Evolutionary conservation across 2,113 vertebrate genomes (phyloP).

Genomic region (Columba janthina): DNA sequence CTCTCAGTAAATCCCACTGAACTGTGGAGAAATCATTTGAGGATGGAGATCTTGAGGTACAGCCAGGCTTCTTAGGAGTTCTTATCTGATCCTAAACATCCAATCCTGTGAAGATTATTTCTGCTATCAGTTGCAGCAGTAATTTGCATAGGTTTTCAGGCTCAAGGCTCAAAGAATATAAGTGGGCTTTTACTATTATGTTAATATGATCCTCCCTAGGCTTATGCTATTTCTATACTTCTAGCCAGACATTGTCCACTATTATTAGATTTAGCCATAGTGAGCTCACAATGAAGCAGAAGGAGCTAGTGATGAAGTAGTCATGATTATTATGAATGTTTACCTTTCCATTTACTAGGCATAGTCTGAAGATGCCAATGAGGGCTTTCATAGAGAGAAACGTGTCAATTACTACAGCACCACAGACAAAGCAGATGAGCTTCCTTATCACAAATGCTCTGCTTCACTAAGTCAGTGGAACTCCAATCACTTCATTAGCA

Average conservation of each 20-base stretch:
- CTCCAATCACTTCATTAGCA: neutral
- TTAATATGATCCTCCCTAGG: neutral
- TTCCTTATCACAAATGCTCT: neutral
- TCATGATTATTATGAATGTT: neutral
- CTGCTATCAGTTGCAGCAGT: neutral
- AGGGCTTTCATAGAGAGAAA: neutral
- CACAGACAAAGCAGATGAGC: neutral
- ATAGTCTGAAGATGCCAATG: neutral
- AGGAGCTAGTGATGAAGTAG: neutral
- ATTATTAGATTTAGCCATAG: neutral
- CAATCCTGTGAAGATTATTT: neutral
- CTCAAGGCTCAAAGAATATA: neutral
- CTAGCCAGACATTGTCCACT: neutral
- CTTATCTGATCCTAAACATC: neutral
- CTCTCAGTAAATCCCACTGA: neutral
- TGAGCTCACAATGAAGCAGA: neutral
- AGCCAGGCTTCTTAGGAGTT: neutral
- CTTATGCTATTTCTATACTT: neutral
- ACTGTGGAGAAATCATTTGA: neutral
- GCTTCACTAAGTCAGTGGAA: neutral
- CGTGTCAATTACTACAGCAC: neutral
- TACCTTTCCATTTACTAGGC: neutral
- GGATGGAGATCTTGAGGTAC: neutral
- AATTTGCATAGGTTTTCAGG: neutral
- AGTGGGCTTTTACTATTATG: neutral